Evolutionary conservation across 2,888 invertebrate genomes (phyloP).

Genomic region (Lordiphosa fenestrarum): DNA sequence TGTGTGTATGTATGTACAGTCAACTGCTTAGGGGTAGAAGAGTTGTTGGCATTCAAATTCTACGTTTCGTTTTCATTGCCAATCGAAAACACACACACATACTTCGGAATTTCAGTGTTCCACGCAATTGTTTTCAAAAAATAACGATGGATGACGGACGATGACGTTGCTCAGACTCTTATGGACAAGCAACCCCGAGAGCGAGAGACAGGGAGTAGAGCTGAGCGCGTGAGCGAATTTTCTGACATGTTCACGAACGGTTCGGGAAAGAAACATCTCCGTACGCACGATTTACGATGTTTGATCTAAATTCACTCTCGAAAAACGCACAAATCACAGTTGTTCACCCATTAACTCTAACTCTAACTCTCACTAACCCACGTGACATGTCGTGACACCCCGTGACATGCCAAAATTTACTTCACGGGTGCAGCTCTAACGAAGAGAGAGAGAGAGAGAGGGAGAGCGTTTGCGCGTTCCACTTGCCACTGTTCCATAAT

Average conservation of each 20-base stretch:
- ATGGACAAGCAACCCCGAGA: slow-evolving; percentile 1
- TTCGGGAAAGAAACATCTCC: no score
- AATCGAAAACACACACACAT: slow-evolving; percentile 24
- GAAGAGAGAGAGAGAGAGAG: slow-evolving; percentile 1
- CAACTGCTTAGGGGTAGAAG: slow-evolving; percentile 34
- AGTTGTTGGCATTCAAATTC: slow-evolving; percentile 53
- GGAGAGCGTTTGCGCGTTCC: not conserved
- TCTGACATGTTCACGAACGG: no score
- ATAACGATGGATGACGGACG: slow-evolving; percentile 43
- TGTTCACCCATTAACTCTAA: no score
- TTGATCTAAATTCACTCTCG: no score
- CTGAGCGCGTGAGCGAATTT: no score
- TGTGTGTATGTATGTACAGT: slow-evolving; percentile 15
- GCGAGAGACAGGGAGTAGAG: not conserved
- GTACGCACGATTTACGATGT: no score
- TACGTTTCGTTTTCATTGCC: slow-evolving; percentile 50
- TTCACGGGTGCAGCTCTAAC: no score
- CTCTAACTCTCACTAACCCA: no score
- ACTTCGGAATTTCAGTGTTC: slow-evolving; percentile 48
- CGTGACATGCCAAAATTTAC: no score
- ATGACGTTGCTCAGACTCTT: slow-evolving; percentile 19
- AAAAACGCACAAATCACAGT: no score
- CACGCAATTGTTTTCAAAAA: slow-evolving; percentile 57
- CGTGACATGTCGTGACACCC: no score
- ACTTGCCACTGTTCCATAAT: not conserved